Evolutionary conservation across 2,888 invertebrate genomes (phyloP), one percentile per base, ranked within the genome.

Genomic region (Ariolimax columbianus): DNA sequence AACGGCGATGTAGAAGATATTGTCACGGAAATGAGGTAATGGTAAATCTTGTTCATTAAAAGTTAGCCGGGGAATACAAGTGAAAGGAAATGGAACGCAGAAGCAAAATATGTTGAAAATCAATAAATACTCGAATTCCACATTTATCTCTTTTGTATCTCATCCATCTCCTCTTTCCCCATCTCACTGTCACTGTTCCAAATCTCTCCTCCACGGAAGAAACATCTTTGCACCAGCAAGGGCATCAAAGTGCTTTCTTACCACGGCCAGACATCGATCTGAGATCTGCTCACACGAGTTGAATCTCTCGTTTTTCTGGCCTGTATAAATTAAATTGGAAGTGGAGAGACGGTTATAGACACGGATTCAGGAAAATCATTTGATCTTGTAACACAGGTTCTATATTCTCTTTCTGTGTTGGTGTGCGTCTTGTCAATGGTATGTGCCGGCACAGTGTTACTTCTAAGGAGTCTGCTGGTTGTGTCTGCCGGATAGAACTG

Each of bases 271-370:
- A 33, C 33, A 66, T 66, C 66, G 66, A 66, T 66, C 33, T 66
- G 66, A 66, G 66, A 66, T 66, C 66, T 30, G 66, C 66, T 66
- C 66, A 66, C 66, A 66, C 66, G 14, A 66, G 66, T 66, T 66
- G 33, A 66, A 66, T 66, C 11, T 66, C 30, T 30, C 66, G 30
- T 66, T 19, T 30, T 66, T 33, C 23, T 30, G 33, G 30, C 66
- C 14, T 17, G 6, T 66, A 66, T 33, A 33, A 33, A 66, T 66
- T 14, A 66, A 66, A 30, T 66, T 14, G 66, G 14, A 33, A 30
- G 33, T 7, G 30, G 33, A 17, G 30, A 33, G 30, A 14, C 0
- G 2, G 66, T 14, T 14, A 23, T 66, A 14, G 14, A 23, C 7
- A 4, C 26, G 66, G 23, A 66, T 33, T 66, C 66, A 33, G 66